Evolutionary conservation across 2,888 invertebrate species (phyloP).

Genomic region (Rosalia funebris): DNA sequence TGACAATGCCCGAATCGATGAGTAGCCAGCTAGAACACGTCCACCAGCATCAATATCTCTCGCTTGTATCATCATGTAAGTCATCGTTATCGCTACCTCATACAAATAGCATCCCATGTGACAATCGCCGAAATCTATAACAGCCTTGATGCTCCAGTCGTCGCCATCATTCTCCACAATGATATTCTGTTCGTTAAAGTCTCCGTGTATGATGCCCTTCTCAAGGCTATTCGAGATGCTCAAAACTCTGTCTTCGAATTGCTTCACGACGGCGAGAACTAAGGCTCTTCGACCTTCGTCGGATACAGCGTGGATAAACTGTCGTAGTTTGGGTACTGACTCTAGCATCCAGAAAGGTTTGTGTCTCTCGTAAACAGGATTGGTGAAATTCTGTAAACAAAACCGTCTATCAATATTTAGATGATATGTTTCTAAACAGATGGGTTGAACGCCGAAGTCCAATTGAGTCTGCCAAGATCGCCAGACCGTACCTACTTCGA

Average conservation of each 20-base stretch:
- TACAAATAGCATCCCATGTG: constrained; percentile 79
- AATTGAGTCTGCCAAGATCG: too few species aligned
- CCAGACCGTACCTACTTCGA: too few species aligned
- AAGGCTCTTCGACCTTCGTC: constrained; percentile 69
- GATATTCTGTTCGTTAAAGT: constrained; percentile 91
- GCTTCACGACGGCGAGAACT: constrained; percentile 70
- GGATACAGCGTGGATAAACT: constrained; percentile 77
- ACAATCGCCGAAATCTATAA: constrained; percentile 90
- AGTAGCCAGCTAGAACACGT: constrained; percentile 82
- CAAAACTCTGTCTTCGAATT: constrained; percentile 75
- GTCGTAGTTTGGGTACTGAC: constrained; percentile 73
- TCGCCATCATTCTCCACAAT: constrained; percentile 62
- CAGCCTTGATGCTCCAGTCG: constrained; percentile 71
- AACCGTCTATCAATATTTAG: constrained; percentile 14
- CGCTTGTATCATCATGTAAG: constrained; percentile 81
- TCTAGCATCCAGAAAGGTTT: constrained; percentile 82
- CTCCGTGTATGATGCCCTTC: constrained; percentile 85
- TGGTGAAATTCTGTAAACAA: constrained; percentile 75
- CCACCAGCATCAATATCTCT: constrained; percentile 72
- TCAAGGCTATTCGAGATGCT: constrained; percentile 69
- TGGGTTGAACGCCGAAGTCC: too few species aligned
- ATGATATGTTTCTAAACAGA: neutral
- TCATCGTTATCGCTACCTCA: constrained; percentile 84
- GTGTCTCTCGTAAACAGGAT: constrained; percentile 74
- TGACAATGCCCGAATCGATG: constrained; percentile 69